Percentiles rank a stretch among this genome's conserved stretches.
Evolutionary conservation across 2,797 vertebrate species (phyloP).

Genomic region (Miopithecus talapoin): DNA sequence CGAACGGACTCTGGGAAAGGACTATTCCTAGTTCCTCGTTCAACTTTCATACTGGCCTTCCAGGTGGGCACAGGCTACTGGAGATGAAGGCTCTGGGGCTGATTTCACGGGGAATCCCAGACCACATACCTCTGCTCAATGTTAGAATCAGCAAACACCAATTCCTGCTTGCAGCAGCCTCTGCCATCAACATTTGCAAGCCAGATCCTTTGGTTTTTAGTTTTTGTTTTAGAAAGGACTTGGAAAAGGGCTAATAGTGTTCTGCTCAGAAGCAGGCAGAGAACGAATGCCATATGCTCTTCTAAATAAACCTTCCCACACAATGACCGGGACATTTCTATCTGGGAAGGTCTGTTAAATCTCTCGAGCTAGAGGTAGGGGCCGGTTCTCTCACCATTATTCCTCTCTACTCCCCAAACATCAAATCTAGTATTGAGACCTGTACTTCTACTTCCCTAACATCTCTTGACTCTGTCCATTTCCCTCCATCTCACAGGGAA

Average conservation of each 20-base stretch:
- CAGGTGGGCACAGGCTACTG: not conserved
- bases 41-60: not conserved
- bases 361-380: not conserved
- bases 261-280: not conserved
- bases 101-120: not conserved
- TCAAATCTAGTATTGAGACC: not conserved
- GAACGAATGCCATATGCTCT: not conserved
- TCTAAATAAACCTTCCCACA: not conserved
- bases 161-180: not conserved
- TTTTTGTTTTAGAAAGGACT: not conserved
- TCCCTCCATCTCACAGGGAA: not conserved
- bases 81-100: not conserved
- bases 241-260: not conserved
- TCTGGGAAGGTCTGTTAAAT: not conserved
- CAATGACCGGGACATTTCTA: not conserved
- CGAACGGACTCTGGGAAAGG: accelerated
- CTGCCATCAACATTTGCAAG: not conserved
- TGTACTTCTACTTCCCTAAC: too few species aligned
- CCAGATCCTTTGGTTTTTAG: not conserved
- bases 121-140: not conserved
- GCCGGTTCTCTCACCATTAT: accelerated
- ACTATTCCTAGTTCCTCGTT: not conserved
- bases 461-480: not conserved
- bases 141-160: not conserved
- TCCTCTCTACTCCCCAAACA: not conserved